These are phyloP conservation scores for Drosophila sechellia DNA, from an alignment of 1,140 invertebrate genomes.

Conservation along the genomic window DNA sequence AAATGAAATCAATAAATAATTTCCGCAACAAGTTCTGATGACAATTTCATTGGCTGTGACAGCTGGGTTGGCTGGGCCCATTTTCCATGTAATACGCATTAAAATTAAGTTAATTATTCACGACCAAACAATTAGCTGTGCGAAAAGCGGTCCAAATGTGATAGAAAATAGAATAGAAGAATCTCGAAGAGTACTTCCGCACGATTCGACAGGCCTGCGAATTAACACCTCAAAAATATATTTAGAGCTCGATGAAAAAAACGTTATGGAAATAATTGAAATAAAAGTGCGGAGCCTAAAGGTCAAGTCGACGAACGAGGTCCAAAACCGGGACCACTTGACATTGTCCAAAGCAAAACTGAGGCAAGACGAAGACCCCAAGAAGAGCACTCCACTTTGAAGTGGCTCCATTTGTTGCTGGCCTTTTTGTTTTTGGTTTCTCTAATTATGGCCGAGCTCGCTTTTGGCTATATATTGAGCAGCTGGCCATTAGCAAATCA, in stretches of 20 bases:
- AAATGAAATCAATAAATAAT: conserved; percentile 70
- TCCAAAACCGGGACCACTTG: conserved; percentile 50
- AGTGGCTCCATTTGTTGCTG: conserved; percentile 36
- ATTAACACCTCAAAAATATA: conserved; percentile 73
- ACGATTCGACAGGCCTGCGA: conserved; percentile 18
- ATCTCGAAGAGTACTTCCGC: conserved; percentile 29
- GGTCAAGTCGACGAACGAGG: conserved; percentile 59
- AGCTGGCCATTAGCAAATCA: conserved; percentile 48
- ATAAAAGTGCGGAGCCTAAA: conserved; percentile 40
- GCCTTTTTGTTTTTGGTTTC: conserved; percentile 6
- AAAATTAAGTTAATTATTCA: conserved; percentile 60
- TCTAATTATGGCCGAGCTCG: conserved; percentile 27
- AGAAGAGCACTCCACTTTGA: conserved; percentile 33
- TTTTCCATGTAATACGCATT: conserved; percentile 45
- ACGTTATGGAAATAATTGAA: conserved; percentile 12
- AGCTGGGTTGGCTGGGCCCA: conserved; percentile 1
- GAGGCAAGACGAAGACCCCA: conserved; percentile 49
- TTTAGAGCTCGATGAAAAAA: conserved; percentile 7
- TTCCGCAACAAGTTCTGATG: conserved; percentile 68
- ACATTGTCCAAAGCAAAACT: conserved; percentile 53
- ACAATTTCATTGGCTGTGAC: conserved; percentile 52
- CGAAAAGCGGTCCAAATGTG: neutral
- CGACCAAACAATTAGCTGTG: conserved; percentile 32
- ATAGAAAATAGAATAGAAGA: conserved; percentile 7
- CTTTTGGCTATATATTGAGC: conserved; percentile 66